Conservation (phyloP, 2,113 vertebrate species). For the Poeciliopsis turrubarensis region DNA sequence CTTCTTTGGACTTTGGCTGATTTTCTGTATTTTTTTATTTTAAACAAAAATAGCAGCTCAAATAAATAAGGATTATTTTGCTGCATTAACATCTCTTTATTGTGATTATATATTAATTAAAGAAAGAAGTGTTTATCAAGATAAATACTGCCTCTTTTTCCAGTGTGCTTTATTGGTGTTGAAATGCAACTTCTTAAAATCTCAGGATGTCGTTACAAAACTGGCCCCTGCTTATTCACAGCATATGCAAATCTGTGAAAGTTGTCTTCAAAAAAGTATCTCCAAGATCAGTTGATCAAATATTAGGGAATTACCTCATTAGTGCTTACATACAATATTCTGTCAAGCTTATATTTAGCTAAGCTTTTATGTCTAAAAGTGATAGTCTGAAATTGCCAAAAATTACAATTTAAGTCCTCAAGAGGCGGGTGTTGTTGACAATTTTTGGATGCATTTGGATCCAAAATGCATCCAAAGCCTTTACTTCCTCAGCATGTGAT, state of each 20-base stretch:
- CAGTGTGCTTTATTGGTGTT: neutral
- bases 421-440: neutral
- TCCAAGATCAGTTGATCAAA: neutral
- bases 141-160: neutral
- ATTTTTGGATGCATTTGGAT: neutral
- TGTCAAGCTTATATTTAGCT: neutral
- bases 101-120: neutral
- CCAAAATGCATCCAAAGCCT: neutral
- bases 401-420: neutral
- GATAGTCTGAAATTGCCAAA: neutral
- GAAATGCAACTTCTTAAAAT: no score
- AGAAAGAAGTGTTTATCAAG: neutral
- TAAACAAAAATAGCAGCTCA: neutral
- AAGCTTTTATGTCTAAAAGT: neutral
- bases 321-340: neutral
- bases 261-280: neutral
- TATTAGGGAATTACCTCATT: neutral
- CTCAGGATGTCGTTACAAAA: neutral
- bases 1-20: neutral
- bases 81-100: neutral
- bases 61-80: neutral
- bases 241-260: neutral
- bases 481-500: neutral
- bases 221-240: neutral
- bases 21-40: neutral